Evolutionary conservation across 2,113 vertebrate species (phyloP).

Genomic region (Campylomormyrus numenius): DNA sequence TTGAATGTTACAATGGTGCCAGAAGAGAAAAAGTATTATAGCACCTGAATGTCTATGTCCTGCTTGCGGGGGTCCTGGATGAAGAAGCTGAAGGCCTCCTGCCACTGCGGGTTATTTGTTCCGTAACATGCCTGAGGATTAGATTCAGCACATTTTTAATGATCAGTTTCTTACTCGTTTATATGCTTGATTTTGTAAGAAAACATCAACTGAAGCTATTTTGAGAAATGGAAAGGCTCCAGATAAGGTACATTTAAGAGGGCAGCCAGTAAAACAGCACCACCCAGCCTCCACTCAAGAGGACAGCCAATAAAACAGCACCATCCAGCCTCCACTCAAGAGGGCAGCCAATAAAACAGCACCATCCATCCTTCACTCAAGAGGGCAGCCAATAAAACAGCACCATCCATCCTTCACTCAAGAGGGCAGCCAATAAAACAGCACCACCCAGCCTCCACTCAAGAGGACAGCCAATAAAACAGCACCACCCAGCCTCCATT

Average conservation of each 20-base stretch:
- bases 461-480: neutral
- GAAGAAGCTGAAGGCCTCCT: conserved; percentile 84
- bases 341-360: neutral
- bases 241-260: neutral
- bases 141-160: neutral
- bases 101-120: conserved; percentile 70
- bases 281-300: neutral
- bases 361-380: neutral
- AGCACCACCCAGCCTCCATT: neutral
- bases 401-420: neutral
- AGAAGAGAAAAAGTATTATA: neutral
- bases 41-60: conserved; percentile 67
- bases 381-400: neutral
- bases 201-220: neutral
- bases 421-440: too few species aligned
- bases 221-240: neutral
- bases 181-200: neutral
- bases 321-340: neutral
- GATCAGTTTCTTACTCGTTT: neutral
- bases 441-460: neutral
- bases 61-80: conserved; percentile 74
- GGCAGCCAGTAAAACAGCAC: neutral
- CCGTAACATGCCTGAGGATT: conserved; percentile 63
- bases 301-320: neutral
- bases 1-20: neutral